Conservation (phyloP, 2,113 vertebrate genomes). For the Eidolon helvum region DNA sequence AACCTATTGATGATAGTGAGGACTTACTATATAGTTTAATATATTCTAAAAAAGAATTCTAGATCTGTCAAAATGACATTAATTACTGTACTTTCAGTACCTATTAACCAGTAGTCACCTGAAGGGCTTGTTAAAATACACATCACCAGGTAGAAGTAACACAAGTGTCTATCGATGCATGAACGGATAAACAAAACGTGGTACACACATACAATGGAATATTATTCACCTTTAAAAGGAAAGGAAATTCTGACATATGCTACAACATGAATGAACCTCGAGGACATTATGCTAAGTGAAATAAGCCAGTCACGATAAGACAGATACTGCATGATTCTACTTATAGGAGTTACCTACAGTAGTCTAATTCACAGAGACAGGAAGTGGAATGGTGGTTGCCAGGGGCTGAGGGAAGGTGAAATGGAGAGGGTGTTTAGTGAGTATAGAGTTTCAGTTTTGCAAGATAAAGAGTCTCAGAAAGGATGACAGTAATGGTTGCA, state of each 20-base stretch:
- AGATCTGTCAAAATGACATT: background rate
- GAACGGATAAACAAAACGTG: background rate
- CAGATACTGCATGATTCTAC: background rate
- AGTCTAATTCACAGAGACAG: background rate
- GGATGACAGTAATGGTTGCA: background rate
- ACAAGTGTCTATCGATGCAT: background rate
- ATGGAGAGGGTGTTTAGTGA: background rate
- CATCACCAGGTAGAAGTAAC: background rate
- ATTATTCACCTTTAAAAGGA: background rate
- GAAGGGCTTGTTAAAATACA: background rate
- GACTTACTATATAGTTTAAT: background rate
- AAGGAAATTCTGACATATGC: background rate
- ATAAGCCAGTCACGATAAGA: background rate
- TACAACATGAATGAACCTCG: background rate
- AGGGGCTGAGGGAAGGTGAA: background rate
- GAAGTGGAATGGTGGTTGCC: background rate
- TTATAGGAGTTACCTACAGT: background rate
- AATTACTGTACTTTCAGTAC: background rate
- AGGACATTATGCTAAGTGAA: background rate
- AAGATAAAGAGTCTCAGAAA: background rate
- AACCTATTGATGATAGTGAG: background rate
- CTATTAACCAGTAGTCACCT: background rate
- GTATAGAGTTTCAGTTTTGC: background rate
- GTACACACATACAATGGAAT: background rate
- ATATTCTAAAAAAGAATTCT: constrained; percentile 2